phyloP scores from a whole-genome alignment of 2,888 invertebrate genomes.

The Dromius quadrimaculatus region DNA sequence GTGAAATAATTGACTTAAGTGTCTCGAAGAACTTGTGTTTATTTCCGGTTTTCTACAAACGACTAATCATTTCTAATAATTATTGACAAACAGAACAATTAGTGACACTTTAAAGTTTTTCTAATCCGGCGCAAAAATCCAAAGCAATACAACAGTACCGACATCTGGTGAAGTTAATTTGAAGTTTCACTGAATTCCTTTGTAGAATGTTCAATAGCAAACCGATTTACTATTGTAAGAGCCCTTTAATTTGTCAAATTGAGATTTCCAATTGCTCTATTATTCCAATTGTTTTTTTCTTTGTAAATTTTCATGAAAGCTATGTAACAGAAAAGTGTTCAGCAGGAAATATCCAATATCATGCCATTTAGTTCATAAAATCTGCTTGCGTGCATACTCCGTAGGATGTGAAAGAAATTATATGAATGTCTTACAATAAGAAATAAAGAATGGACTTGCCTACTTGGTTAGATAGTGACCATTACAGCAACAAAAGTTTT shows the following conservation, averaged over 20 bases:
- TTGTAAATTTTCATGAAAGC: conserved; percentile 14
- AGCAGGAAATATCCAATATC: conserved; percentile 37
- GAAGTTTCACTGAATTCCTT: not conserved
- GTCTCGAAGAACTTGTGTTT: conserved; percentile 15
- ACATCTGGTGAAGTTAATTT: no score
- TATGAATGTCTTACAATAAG: conserved; percentile 10
- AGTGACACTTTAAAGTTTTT: conserved; percentile 16
- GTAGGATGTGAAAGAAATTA: conserved; percentile 38
- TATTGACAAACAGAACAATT: conserved; percentile 13
- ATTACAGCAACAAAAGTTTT: conserved; percentile 21
- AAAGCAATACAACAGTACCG: no score
- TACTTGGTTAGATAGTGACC: conserved; percentile 12
- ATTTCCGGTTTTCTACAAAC: conserved; percentile 9
- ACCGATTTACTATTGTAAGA: not conserved
- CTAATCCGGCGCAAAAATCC: not conserved
- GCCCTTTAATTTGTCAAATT: conserved; percentile 9
- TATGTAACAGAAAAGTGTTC: conserved; percentile 19
- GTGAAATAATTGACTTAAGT: conserved; percentile 4
- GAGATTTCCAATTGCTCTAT: conserved; percentile 14
- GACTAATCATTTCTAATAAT: conserved; percentile 11
- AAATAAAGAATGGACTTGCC: not conserved
- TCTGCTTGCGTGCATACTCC: conserved; percentile 29
- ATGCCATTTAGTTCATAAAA: conserved; percentile 30
- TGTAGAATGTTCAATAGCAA: not conserved
- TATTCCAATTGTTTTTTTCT: conserved; percentile 11